Evolutionary conservation across 2,113 vertebrate genomes (phyloP).

Genomic region (Sander lucioperca): DNA sequence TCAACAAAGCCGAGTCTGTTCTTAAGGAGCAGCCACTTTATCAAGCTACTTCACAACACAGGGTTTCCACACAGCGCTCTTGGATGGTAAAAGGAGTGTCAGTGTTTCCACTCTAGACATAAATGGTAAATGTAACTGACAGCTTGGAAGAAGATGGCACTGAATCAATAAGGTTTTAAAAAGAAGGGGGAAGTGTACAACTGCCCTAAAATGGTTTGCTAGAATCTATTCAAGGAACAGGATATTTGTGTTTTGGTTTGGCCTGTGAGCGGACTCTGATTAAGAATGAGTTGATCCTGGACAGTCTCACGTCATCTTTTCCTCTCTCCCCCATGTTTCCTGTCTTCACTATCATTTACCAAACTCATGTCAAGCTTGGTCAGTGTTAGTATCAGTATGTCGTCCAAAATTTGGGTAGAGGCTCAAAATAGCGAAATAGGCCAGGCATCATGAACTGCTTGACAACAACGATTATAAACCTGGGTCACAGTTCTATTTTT

Average conservation of each 20-base stretch:
- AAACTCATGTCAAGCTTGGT: conserved; percentile 15
- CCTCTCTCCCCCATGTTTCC: neutral
- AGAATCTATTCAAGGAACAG: conserved; percentile 37
- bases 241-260: conserved; percentile 38
- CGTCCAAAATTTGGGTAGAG: conserved; percentile 17
- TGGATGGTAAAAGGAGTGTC: conserved; percentile 46
- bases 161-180: conserved; percentile 27
- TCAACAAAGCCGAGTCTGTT: conserved; percentile 80
- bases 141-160: conserved; percentile 40
- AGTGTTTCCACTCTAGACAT: conserved; percentile 69
- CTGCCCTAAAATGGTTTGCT: neutral
- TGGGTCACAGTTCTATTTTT: conserved; percentile 62
- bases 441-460: conserved; percentile 47
- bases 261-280: neutral
- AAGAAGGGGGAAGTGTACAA: conserved; percentile 42
- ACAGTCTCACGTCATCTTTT: neutral
- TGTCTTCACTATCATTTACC: neutral
- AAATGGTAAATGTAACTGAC: conserved; percentile 35
- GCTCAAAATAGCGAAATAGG: conserved; percentile 44
- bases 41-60: conserved; percentile 72
- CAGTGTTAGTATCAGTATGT: neutral
- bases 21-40: conserved; percentile 66
- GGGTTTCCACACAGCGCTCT: conserved; percentile 38
- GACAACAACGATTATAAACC: conserved; percentile 63
- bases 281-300: conserved; percentile 7